These are phyloP conservation scores for Monopis laevigella DNA, from an alignment of 2,888 invertebrate genomes.

Conservation along the genomic window DNA sequence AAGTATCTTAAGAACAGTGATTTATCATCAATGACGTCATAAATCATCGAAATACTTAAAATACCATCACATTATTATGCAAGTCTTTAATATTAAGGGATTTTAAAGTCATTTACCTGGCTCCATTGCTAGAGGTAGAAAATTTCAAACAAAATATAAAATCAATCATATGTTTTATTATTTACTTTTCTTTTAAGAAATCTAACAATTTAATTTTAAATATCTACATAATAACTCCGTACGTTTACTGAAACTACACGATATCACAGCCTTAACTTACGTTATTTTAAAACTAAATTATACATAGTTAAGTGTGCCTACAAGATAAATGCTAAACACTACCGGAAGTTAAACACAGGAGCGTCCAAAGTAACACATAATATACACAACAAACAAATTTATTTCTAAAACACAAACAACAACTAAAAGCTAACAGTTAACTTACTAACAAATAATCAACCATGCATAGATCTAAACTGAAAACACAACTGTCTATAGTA, in stretches of 20 bases:
- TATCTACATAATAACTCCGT: background rate
- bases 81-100: too few relatives aligned
- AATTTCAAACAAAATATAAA: too few relatives aligned
- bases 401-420: constrained; percentile 51
- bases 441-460: constrained; percentile 31
- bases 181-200: background rate
- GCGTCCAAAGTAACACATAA: constrained; percentile 47
- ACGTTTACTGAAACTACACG: background rate
- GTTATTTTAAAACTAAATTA: constrained; percentile 34
- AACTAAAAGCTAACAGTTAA: constrained; percentile 38
- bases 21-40: too few relatives aligned
- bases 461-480: constrained; percentile 39
- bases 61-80: too few relatives aligned
- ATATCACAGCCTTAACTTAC: constrained; percentile 50
- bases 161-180: background rate
- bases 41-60: too few relatives aligned
- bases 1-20: too few relatives aligned
- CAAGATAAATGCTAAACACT: constrained; percentile 36
- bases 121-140: too few relatives aligned
- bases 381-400: constrained; percentile 48
- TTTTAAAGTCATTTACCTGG: too few relatives aligned
- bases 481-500: constrained; percentile 48
- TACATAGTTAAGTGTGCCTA: constrained; percentile 14
- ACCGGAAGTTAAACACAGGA: constrained; percentile 28
- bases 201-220: background rate